Conservation (phyloP, 2,797 vertebrate genomes). For the Octomys mimax region DNA sequence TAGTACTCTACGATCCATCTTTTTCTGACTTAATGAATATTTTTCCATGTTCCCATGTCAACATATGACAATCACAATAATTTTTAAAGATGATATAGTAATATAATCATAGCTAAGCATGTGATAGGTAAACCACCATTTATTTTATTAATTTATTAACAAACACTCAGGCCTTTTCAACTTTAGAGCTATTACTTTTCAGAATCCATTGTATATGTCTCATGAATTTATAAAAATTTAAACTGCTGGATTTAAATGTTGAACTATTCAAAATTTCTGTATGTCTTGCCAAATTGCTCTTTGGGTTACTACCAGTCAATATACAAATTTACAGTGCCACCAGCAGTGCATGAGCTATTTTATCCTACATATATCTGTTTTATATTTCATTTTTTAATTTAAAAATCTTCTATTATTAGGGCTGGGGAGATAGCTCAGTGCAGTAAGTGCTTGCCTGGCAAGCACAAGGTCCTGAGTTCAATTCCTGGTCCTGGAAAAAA, state of each 20-base stretch:
- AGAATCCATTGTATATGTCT: not conserved
- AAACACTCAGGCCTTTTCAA: constrained; percentile 12
- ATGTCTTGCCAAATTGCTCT: constrained; percentile 25
- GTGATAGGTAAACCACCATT: not conserved
- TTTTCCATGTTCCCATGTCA: constrained; percentile 46
- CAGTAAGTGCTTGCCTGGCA: too few relatives aligned
- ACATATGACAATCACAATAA: not conserved
- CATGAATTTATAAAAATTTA: constrained; percentile 39
- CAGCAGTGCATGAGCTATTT: not conserved
- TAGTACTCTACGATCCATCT: not conserved
- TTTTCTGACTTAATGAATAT: not conserved
- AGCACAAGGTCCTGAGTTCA: too few relatives aligned
- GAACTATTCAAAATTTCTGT: constrained; percentile 12
- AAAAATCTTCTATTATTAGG: not conserved
- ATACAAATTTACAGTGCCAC: not conserved
- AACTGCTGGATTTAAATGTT: constrained; percentile 45
- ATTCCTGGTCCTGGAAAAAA: too few relatives aligned
- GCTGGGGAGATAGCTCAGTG: too few relatives aligned
- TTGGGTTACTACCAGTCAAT: not conserved
- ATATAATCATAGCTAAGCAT: constrained; percentile 28
- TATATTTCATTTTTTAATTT: not conserved
- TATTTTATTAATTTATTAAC: constrained; percentile 34
- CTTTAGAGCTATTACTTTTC: not conserved
- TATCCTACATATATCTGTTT: not conserved
- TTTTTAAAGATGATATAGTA: constrained; percentile 1